Conservation (phyloP, 2,113 vertebrate genomes). For the Odocoileus virginianus region DNA sequence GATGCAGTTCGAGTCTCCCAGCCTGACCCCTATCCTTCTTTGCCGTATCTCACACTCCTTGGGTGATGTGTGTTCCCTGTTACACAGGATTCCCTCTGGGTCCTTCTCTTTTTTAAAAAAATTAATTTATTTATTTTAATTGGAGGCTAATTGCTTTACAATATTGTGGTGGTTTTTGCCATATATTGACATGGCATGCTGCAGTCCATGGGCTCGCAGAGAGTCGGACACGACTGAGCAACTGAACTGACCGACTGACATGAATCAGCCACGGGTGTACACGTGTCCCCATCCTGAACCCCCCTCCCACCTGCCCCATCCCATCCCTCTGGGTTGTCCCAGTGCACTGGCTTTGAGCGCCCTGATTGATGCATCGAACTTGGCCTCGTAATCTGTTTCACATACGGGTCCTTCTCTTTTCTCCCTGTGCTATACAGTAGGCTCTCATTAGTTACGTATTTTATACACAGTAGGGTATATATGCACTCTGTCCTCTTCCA, state of each 20-base stretch:
- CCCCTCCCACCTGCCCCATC: background rate
- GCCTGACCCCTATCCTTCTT: background rate
- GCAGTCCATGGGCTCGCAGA: background rate
- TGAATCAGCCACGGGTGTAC: background rate
- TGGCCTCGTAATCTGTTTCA: background rate
- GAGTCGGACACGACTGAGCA: background rate
- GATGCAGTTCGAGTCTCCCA: accelerated
- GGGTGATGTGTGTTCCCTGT: accelerated
- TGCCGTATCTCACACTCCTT: accelerated
- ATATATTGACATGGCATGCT: background rate
- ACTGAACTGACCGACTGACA: background rate
- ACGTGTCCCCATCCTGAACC: background rate
- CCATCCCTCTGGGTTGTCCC: background rate
- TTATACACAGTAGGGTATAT: too few relatives aligned
- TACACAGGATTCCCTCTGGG: accelerated
- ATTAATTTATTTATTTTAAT: background rate
- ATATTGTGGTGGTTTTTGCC: background rate
- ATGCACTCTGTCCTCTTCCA: background rate
- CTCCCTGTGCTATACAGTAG: background rate
- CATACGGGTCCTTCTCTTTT: background rate
- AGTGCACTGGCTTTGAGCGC: background rate
- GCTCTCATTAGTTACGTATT: too few relatives aligned
- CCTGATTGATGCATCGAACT: background rate
- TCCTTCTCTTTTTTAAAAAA: background rate
- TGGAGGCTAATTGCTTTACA: background rate